Conservation (phyloP, 2,797 vertebrate genomes). For the Varecia variegata region DNA sequence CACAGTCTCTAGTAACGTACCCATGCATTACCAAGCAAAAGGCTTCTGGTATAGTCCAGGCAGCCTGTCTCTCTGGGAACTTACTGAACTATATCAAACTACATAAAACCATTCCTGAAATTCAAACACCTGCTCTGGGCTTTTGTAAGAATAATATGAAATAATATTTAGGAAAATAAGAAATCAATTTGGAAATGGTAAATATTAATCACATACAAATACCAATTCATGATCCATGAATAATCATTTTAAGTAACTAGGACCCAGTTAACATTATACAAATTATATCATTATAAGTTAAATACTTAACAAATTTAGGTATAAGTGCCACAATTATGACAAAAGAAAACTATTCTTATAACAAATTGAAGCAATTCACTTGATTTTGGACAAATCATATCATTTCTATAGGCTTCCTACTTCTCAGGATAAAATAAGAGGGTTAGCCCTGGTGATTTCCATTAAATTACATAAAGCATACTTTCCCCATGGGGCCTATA, state of each 20-base stretch:
- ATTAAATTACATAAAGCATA: background rate
- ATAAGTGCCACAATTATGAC: slow-evolving; percentile 5
- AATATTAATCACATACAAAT: slow-evolving; percentile 13
- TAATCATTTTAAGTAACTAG: slow-evolving; percentile 13
- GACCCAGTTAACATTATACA: background rate
- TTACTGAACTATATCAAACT: background rate
- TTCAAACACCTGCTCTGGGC: slow-evolving; percentile 3
- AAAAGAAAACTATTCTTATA: background rate
- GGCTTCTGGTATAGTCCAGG: background rate
- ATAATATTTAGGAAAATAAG: background rate
- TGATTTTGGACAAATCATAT: background rate
- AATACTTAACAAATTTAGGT: background rate
- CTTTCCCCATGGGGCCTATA: background rate
- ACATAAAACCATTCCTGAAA: background rate
- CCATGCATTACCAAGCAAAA: background rate
- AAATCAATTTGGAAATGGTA: slow-evolving; percentile 24
- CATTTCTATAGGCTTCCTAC: background rate
- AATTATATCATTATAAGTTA: background rate
- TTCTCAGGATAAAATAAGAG: background rate
- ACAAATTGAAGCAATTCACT: background rate
- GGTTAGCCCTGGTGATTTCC: background rate
- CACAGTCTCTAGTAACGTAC: background rate
- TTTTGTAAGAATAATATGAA: background rate
- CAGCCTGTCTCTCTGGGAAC: background rate
- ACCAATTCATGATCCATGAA: background rate